Percentiles rank a stretch among this genome's conserved stretches.
Evolutionary conservation across 2,113 vertebrate genomes (phyloP).

Genomic region (Oncorhynchus mykiss): DNA sequence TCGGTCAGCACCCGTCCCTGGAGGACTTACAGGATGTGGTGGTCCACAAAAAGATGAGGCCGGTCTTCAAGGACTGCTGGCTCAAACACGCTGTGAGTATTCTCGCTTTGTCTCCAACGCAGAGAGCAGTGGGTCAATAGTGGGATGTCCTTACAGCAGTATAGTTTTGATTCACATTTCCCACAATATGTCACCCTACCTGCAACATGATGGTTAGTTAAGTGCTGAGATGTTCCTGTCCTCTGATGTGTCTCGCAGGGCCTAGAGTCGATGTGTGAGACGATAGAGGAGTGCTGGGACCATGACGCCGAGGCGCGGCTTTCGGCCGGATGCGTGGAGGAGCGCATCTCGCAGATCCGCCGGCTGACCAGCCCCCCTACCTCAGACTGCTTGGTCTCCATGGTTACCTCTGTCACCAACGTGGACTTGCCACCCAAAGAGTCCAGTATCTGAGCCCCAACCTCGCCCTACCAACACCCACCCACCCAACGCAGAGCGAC

Average conservation of each 20-base stretch:
- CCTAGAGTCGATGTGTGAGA: slow-evolving; percentile 89
- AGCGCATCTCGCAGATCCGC: slow-evolving; percentile 88
- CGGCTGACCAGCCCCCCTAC: slow-evolving; percentile 80
- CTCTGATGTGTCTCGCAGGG: slow-evolving; percentile 71
- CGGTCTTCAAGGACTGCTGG: slow-evolving; percentile 89
- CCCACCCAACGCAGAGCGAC: not conserved
- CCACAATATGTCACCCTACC: no score
- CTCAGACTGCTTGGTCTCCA: slow-evolving; percentile 88
- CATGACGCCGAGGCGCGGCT: slow-evolving; percentile 95
- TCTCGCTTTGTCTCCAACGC: not conserved
- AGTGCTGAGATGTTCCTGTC: no score
- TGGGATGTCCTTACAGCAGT: not conserved
- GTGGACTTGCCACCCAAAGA: slow-evolving; percentile 93
- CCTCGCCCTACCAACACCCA: slow-evolving; percentile 12
- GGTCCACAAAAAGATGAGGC: slow-evolving; percentile 95
- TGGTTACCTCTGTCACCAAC: slow-evolving; percentile 86
- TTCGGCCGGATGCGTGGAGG: slow-evolving; percentile 92
- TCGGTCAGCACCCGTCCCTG: slow-evolving; percentile 91
- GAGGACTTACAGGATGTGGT: slow-evolving; percentile 95
- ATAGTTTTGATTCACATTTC: no score
- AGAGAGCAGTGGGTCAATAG: not conserved
- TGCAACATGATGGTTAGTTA: no score
- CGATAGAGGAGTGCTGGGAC: slow-evolving; percentile 97
- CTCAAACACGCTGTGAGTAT: slow-evolving; percentile 87
- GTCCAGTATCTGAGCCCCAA: slow-evolving; percentile 86